Base-by-base conservation (phyloP, 2,888 invertebrate species). In the Pterostichus madidus region DNA sequence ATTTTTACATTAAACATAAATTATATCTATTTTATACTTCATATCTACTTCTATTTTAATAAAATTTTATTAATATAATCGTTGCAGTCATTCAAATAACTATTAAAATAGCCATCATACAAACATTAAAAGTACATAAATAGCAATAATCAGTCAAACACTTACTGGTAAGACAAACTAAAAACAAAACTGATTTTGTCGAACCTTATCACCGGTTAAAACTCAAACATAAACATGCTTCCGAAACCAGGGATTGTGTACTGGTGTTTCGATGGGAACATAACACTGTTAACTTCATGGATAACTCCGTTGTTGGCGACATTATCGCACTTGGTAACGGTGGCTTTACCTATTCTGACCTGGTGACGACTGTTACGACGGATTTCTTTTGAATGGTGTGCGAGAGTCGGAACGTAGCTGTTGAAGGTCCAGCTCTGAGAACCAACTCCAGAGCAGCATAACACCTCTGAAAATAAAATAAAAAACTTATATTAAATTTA, bases 241-340 rank as follows among this genome's bases (percentile, higher is more conserved):
- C 88, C 88, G 78, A 88, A 86, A 10, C 88, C 86, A 11, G 88
- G 84, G 32, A 79, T 68, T 64, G 75, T 39, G 39, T 56, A 75
- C 39, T 64, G 61, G 13, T 77, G 76, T 39, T 59, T 61, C 1
- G 78, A 59, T 4, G 92, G 92, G 35, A 90, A 89, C 84, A 93
- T 86, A 11, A 93, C 90, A 81, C 90, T 89, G 84, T 92, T 92
- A 39, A 93, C 90, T 11, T 92, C 89, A 86, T 93, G 93, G 5
- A 93, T 89, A 17, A 93, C 91, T 5, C 93, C 93, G 86, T 93
- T 92, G 0, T 90, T 91, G 1, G 93, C 92, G 84, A 91, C 86
- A 84, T 91, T 91, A 88, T 94, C 93, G 86, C 90, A 90, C 83
- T 88, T 87, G 13, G 88, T 89, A 11, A 90, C 87, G 0, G 88